Evolutionary conservation across 2,888 invertebrate species (phyloP), one percentile per base, ranked within the genome.

Genomic region (Acleris sparsana): DNA sequence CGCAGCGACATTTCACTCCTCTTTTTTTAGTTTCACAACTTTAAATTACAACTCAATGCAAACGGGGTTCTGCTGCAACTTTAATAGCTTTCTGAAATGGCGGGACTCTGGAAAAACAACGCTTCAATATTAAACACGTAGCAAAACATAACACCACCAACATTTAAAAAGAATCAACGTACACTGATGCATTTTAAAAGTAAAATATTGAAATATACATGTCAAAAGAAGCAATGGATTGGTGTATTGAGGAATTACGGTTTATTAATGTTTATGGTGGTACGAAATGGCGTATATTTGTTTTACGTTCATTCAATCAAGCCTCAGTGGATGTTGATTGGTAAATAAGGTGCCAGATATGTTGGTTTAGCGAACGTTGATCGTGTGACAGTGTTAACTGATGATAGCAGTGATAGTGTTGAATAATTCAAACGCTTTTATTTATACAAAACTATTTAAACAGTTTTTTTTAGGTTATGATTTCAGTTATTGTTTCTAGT

Each of bases 251-350:
- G 20, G 25, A 49, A 61, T 16, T 29, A 5, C 44, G 11, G 51
- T 17, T 20, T 3, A 17, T 29, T 11, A n/a, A 29, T 11, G 5
- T n/a, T 33, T 61, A 16, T 1, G 20, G 2, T 51, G 22, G 43
- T 65, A 48, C 18, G 13, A 17, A 16, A 18, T 18, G 9, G 25
- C 64, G 65, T 61, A 65, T 65, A 65, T 65, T 65, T 65, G 65
- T 56, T 56, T 51, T 46, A 61, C 65, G 65, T 65, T 65, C 65
- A 65, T 65, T 65, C 65, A 61, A 65, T 65, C 65, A 61, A 55
- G 65, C 65, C 60, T 61, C 65, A 65, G 65, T 65, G 64, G 64
- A 65, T 65, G 65, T 55, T 65, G 65, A 65, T 65, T 65, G 65
- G 65, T 61, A 65, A 65, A 65, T 65, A 65, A 65, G 65, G 60